Base-by-base conservation (phyloP, 2,113 vertebrate species). In the Amia ocellicauda region DNA sequence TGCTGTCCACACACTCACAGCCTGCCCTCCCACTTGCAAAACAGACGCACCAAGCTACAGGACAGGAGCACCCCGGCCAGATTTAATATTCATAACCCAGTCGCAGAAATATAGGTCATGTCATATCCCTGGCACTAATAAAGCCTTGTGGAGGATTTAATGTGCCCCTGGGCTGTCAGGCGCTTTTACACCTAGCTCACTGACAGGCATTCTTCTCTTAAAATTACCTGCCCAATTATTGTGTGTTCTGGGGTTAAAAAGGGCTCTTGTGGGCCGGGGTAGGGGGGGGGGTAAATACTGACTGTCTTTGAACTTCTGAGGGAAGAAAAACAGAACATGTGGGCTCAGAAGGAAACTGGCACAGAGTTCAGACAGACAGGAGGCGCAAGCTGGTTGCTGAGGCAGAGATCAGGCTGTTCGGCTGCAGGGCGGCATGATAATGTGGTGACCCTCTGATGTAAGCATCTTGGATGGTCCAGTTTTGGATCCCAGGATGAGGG, bases 51-150 rank as follows among this genome's bases (percentile, higher is more conserved):
- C 13, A 17, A 47, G 45, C 45, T 5, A 47, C 45, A 47, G 45
- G 45, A 17, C 3, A 47, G 43, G 43, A 47, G 45, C 45, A 5
- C 45, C 45, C 45, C 45, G 16, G 45, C 14, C n/a, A 47, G 45
- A 47, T 47, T 47, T 47, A 36, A 47, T 47, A 47, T 47, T 47
- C 45, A 47, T n/a, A 47, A 16, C 45, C 45, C 45, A 47, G 45
- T 4, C 45, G 7, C 9, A 17, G 45, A 17, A 47, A 47, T 47
- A 47, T 47, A 47, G 14, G 4, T 47, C n/a, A 19, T 47, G 45
- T 47, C 45, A 47, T 47, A 8, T 47, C 45, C 45, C 45, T 47
- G 45, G 45, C 45, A 47, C 45, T 47, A 13, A 47, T 47, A 47
- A 47, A 47, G 16, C 45, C 4, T 47, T 13, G n/a, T 5, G n/a